phyloP scores from a whole-genome alignment of 2,797 vertebrate genomes.

The Kryptopterus vitreolus region DNA sequence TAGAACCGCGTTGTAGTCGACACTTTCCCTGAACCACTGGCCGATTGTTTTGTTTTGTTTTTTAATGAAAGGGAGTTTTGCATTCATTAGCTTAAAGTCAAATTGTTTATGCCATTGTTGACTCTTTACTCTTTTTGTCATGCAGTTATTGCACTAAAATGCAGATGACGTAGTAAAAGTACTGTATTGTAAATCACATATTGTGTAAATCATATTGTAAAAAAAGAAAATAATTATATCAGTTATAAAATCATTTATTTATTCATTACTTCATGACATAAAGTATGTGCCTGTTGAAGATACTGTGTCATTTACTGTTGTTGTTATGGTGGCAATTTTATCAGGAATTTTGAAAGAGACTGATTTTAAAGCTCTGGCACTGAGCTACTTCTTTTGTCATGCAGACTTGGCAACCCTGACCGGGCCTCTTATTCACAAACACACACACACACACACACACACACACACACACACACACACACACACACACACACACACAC shows the following conservation, averaged over 20 bases:
- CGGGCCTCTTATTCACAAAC: slow-evolving; percentile 17
- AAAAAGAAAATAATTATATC: too few species aligned
- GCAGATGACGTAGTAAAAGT: background rate
- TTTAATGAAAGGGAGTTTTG: background rate
- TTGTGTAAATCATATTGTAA: background rate
- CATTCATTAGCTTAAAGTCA: slow-evolving; percentile 10
- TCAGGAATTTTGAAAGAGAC: background rate
- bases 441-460: slow-evolving; percentile 30
- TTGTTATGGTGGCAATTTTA: background rate
- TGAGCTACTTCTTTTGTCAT: slow-evolving; percentile 2
- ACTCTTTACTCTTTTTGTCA: background rate
- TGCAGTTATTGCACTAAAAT: slow-evolving; percentile 2
- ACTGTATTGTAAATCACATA: background rate
- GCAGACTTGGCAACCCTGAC: background rate
- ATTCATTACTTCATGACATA: background rate
- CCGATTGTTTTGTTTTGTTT: background rate
- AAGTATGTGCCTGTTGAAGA: background rate
- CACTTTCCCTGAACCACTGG: background rate
- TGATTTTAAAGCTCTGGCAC: background rate
- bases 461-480: slow-evolving; percentile 24
- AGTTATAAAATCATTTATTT: too few species aligned
- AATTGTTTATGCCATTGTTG: background rate
- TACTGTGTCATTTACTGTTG: background rate
- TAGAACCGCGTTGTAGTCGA: background rate
- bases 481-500: slow-evolving; percentile 28